Conservation (phyloP, 2,113 vertebrate species). For the Rhadina sibilatrix region DNA sequence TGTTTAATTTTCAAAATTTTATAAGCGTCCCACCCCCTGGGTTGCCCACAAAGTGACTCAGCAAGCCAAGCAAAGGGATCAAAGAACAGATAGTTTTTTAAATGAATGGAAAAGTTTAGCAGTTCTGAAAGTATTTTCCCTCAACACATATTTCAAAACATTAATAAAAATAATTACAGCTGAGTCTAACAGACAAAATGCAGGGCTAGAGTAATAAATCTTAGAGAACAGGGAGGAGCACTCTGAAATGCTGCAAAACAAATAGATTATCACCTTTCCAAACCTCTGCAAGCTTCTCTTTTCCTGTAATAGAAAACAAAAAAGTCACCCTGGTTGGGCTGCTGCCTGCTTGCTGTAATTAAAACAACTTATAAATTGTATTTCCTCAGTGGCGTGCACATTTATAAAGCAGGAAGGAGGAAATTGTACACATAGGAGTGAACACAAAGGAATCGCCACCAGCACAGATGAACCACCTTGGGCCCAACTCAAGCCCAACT, state of each 20-base stretch:
- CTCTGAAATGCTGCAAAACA: neutral
- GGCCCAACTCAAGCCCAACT: neutral
- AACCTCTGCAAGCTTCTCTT: neutral
- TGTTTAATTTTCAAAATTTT: neutral
- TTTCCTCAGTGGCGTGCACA: neutral
- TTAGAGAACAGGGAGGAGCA: neutral
- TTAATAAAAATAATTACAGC: slow-evolving; percentile 33
- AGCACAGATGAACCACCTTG: neutral
- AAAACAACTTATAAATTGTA: neutral
- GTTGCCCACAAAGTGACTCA: slow-evolving; percentile 32
- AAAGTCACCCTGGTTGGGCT: neutral
- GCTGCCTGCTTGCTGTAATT: neutral
- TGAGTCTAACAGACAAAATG: neutral
- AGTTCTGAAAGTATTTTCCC: slow-evolving; percentile 12
- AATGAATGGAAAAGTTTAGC: slow-evolving; percentile 13
- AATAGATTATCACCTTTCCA: neutral
- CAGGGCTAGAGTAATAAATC: neutral
- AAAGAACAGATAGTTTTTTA: slow-evolving; percentile 6
- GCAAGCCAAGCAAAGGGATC: slow-evolving; percentile 26
- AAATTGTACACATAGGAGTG: accelerated
- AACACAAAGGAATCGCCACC: neutral
- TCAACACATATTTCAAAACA: slow-evolving; percentile 12
- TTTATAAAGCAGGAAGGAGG: neutral
- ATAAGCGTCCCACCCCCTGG: neutral
- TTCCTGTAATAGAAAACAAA: neutral